phyloP scores from a whole-genome alignment of 2,113 vertebrate species.

The Coptodon rendalli region DNA sequence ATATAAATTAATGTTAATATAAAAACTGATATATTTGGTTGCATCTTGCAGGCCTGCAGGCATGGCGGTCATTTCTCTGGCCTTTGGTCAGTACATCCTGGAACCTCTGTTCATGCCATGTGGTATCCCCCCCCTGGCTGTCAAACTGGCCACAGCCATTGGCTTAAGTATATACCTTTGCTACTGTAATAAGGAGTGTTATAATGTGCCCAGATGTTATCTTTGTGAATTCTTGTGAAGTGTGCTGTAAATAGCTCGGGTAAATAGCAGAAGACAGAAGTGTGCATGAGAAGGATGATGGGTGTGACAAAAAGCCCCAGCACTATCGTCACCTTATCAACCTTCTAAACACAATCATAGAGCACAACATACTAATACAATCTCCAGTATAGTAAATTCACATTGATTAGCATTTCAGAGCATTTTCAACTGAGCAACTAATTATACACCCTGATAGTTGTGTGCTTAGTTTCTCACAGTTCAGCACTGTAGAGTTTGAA shows the following conservation, averaged over 20 bases:
- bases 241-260: background rate
- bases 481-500: background rate
- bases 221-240: background rate
- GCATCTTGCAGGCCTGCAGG: conserved; percentile 79
- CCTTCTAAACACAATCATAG: background rate
- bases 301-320: background rate
- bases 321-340: background rate
- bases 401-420: background rate
- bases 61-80: conserved; percentile 88
- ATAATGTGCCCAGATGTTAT: background rate
- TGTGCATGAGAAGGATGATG: background rate
- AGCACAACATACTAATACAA: background rate
- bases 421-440: background rate
- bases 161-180: conserved; percentile 80
- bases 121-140: conserved; percentile 80
- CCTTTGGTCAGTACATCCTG: conserved; percentile 92
- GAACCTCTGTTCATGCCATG: conserved; percentile 96
- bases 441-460: background rate
- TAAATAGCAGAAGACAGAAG: background rate
- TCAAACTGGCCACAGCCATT: conserved; percentile 87
- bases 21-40: background rate
- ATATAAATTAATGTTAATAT: background rate
- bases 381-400: background rate
- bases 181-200: background rate
- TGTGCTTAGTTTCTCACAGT: background rate